Base-by-base conservation (phyloP, 1,140 invertebrate genomes). In the Drosophila micromelanica region DNA sequence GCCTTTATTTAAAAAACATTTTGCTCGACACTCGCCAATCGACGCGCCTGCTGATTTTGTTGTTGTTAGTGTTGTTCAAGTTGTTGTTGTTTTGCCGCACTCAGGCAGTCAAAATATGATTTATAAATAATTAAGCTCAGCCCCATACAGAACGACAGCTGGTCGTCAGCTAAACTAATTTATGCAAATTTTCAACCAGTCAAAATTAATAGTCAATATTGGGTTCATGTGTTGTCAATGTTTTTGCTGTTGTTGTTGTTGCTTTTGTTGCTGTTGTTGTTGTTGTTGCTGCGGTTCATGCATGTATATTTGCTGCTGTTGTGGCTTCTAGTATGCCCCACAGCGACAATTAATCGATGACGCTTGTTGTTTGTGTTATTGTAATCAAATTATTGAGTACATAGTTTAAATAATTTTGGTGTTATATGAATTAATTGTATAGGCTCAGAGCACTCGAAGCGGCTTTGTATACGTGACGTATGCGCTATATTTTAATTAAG, bases 401-500 rank as follows among this genome's bases (percentile, higher is more conserved):
- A 73, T 60, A 60, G 38, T 65, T 46, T 23, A 67, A 67, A 67
- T 52, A 73, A 32, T 45, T 65, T 65, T 49, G 43, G 62, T 57
- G 69, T 67, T 57, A 46, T 48, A 7, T 27, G n/a, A 70, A 52
- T 55, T 49, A 62, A 62, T 38, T 51, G 37, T 30, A 30, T 40
- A 15, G 55, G 38, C 35, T 17, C 45, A 32, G 40, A 35, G 37
- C 40, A 49, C 45, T 60, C 23, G 43, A 32, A n/a, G 20, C 4
- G n/a, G 54, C 23, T 52, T 40, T 56, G 55, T 32, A 67, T 55
- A 46, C 59, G 64, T 67, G 74, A 54, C 70, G 73, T 77, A 71
- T 86, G 63, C 60, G 73, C 60, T 86, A 72, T 70, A 80, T 78
- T 85, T 81, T 81, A 85, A 85, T 85, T 85, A 86, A 78, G 77